These are phyloP conservation scores for Thera obeliscata DNA, from an alignment of 2,888 invertebrate genomes.

Conservation along the genomic window DNA sequence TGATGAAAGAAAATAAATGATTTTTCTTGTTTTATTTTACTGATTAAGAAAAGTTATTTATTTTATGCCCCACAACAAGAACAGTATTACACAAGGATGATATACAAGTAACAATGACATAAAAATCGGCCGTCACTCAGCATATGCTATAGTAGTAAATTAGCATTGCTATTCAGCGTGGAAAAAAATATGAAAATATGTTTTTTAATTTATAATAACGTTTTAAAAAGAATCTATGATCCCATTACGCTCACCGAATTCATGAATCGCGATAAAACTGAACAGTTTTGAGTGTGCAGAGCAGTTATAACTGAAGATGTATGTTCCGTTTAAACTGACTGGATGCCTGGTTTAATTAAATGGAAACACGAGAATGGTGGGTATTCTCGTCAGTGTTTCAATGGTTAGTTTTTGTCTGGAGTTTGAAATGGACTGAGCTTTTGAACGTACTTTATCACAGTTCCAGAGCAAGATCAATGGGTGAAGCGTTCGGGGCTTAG, in stretches of 20 bases:
- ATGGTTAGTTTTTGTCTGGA: conserved; percentile 65
- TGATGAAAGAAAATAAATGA: no score
- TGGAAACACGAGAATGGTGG: conserved; percentile 77
- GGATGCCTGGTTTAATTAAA: conserved; percentile 80
- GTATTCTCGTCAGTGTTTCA: conserved; percentile 63
- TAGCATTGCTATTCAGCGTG: no score
- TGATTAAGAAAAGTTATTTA: no score
- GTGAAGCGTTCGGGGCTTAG: conserved; percentile 25
- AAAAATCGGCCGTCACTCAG: no score
- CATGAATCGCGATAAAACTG: conserved; percentile 2
- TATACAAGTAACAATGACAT: no score
- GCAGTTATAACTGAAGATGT: conserved; percentile 21
- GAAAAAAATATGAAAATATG: no score
- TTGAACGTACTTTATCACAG: conserved; percentile 31
- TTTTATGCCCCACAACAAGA: no score
- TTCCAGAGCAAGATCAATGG: conserved; percentile 30
- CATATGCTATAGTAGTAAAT: no score
- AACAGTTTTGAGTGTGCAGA: conserved; percentile 38
- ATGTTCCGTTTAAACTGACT: conserved; percentile 49
- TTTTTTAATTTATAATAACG: no score
- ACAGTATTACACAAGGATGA: no score
- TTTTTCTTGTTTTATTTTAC: no score
- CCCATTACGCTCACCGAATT: neutral
- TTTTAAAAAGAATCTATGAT: neutral
- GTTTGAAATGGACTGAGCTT: conserved; percentile 32